These are phyloP conservation scores for Aporophyla nigra DNA, from an alignment of 2,888 invertebrate species.

Conservation along the genomic window DNA sequence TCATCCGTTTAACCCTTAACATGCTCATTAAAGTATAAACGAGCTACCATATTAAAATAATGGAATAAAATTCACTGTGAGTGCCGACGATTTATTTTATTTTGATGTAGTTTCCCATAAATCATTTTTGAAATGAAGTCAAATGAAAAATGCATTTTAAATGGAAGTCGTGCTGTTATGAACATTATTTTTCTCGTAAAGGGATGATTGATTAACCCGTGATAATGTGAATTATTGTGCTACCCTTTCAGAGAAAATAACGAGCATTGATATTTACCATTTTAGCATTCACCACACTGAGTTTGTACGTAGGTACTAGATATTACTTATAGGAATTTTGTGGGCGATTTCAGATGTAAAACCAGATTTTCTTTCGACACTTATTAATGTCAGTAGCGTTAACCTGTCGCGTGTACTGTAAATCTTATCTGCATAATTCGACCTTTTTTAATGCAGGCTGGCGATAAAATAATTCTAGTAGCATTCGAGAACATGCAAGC, in stretches of 20 bases:
- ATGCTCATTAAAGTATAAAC: slow-evolving; percentile 12
- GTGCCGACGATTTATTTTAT: slow-evolving; percentile 10
- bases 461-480: too few relatives aligned
- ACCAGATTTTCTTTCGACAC: not conserved
- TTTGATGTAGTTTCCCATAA: not conserved
- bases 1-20: slow-evolving; percentile 8
- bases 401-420: too few relatives aligned
- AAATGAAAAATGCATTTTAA: not conserved
- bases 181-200: not conserved
- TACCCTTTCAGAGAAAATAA: not conserved
- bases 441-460: too few relatives aligned
- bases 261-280: not conserved
- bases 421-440: too few relatives aligned
- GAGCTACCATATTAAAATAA: slow-evolving; percentile 1
- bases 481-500: too few relatives aligned
- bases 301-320: too few relatives aligned
- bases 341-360: not conserved
- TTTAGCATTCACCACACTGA: not conserved
- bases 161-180: not conserved
- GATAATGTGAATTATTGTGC: not conserved
- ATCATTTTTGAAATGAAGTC: slow-evolving; percentile 1
- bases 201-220: not conserved
- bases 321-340: not conserved
- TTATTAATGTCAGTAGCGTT: not conserved
- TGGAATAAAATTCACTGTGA: slow-evolving; percentile 8